Evolutionary conservation across 1,140 invertebrate species (phyloP), one percentile per base, ranked within the genome.

Genomic region (Lordiphosa collinella): DNA sequence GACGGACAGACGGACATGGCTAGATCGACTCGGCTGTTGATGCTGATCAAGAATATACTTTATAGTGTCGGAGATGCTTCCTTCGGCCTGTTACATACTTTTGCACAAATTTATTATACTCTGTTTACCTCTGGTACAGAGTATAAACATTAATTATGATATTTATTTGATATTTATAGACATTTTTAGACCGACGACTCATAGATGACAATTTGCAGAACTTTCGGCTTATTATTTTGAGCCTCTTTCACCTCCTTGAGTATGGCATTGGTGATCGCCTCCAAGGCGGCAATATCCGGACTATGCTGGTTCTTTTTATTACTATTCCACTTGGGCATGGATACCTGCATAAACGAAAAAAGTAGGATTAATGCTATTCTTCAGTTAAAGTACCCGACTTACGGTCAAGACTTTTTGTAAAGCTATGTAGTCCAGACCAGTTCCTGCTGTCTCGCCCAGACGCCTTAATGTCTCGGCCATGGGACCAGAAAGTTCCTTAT

Each of bases 151-250:
- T 13, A 13, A 4, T 48, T 11, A 46, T 35, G 34, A 2, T 11
- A 3, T 13, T 16, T 25, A 8, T 16, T 18, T 22, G 9, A 8
- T 18, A 46, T 32, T 34, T 16, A 1, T 7, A 11, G 8, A 35
- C 1, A 22, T 16, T 5, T 10, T 41, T 91, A 94, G 2, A 95
- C 93, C 2, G 93, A 94, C 34, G 93, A 93, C 87, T 96, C 95
- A 86, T 96, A 96, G 86, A 96, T 94, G 54, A 96, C 92, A 54
- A 96, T 95, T 89, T 95, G 94, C n/a, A 96, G 91, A 4, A 96
- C 91, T 75, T 92, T 91, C 64, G 91, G 90, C 75, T 90, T 89
- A 47, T 79, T 87, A 25, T 84, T 86, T 67, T 88, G 89, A 46
- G 85, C 88, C 58, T 80, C 88, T 35, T 90, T 90, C 10, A 91